Percentiles rank a stretch among this genome's conserved stretches.
These are phyloP conservation scores for Arge pagana DNA, from an alignment of 2,888 invertebrate genomes.

Conservation along the genomic window DNA sequence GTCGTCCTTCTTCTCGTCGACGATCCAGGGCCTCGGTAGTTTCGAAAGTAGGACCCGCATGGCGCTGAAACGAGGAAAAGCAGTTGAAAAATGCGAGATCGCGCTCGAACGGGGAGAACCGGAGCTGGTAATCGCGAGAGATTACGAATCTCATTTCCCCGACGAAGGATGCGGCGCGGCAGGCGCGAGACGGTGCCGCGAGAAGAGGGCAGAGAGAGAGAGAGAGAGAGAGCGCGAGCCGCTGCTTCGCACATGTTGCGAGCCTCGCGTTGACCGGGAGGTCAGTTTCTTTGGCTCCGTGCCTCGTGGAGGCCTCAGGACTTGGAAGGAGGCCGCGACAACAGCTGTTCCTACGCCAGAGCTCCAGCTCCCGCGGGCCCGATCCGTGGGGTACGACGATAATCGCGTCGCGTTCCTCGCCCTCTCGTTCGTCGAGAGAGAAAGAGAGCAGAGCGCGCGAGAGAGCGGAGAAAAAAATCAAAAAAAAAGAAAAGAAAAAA, in stretches of 20 bases:
- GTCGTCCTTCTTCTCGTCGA: conserved; percentile 98
- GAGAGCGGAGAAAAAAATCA: not conserved
- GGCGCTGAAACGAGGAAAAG: conserved; percentile 77
- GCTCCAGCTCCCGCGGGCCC: not conserved
- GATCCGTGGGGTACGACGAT: not conserved
- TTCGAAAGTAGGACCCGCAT: conserved; percentile 94
- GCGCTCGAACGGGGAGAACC: not conserved
- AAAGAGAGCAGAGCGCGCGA: not conserved
- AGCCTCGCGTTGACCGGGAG: conserved; percentile 16
- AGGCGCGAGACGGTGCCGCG: no score
- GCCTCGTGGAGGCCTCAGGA: conserved; percentile 11
- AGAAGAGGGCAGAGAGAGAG: no score
- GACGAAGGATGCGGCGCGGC: no score
- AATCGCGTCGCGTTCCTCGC: conserved; percentile 7
- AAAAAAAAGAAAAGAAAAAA: not conserved
- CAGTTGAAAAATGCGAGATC: conserved; percentile 34
- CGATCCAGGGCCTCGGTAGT: conserved; percentile 93
- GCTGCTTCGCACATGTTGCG: conserved; percentile 10
- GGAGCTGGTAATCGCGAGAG: conserved; percentile 5
- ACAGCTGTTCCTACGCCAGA: conserved; percentile 5
- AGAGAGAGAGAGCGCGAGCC: no score
- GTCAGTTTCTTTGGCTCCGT: conserved; percentile 14
- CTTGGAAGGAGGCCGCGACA: conserved; percentile 5
- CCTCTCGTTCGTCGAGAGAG: conserved; percentile 9
- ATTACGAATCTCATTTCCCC: not conserved